Conservation (phyloP, 2,888 invertebrate genomes). For the Noctua comes region DNA sequence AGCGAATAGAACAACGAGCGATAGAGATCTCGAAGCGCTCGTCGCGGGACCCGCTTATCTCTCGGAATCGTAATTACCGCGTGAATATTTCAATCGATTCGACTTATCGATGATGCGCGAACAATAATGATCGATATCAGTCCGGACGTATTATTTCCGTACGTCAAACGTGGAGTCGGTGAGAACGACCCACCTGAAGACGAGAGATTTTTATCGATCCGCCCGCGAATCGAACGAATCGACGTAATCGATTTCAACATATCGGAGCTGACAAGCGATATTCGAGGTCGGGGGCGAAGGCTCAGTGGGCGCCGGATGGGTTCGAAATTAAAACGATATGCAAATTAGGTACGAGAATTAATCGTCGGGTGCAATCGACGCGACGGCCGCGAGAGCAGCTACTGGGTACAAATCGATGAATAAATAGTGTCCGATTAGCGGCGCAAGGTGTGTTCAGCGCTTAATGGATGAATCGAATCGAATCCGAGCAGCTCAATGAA, state of each 20-base stretch:
- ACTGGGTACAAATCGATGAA: slow-evolving; percentile 88
- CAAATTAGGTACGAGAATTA: slow-evolving; percentile 86
- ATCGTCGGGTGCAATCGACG: slow-evolving; percentile 85
- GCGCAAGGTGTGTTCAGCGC: slow-evolving; percentile 80
- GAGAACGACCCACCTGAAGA: slow-evolving; percentile 79
- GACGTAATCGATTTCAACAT: slow-evolving; percentile 87
- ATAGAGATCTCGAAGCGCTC: slow-evolving; percentile 77
- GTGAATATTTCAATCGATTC: slow-evolving; percentile 88
- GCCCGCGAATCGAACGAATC: slow-evolving; percentile 81
- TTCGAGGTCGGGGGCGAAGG: slow-evolving; percentile 85
- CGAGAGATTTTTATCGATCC: slow-evolving; percentile 79
- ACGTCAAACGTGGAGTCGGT: slow-evolving; percentile 78
- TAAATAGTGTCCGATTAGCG: slow-evolving; percentile 86
- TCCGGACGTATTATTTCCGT: slow-evolving; percentile 82
- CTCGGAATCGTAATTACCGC: slow-evolving; percentile 86
- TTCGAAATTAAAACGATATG: slow-evolving; percentile 89
- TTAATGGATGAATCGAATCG: slow-evolving; percentile 83
- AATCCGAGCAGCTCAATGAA: slow-evolving; percentile 81
- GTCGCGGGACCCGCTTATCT: slow-evolving; percentile 80
- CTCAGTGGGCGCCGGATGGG: slow-evolving; percentile 87
- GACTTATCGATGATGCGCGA: slow-evolving; percentile 84
- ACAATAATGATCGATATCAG: slow-evolving; percentile 85
- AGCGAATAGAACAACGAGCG: slow-evolving; percentile 77
- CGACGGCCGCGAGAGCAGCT: slow-evolving; percentile 83
- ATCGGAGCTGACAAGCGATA: slow-evolving; percentile 84